These are phyloP conservation scores for Carduelis carduelis DNA, from an alignment of 2,797 vertebrate genomes.

Conservation along the genomic window DNA sequence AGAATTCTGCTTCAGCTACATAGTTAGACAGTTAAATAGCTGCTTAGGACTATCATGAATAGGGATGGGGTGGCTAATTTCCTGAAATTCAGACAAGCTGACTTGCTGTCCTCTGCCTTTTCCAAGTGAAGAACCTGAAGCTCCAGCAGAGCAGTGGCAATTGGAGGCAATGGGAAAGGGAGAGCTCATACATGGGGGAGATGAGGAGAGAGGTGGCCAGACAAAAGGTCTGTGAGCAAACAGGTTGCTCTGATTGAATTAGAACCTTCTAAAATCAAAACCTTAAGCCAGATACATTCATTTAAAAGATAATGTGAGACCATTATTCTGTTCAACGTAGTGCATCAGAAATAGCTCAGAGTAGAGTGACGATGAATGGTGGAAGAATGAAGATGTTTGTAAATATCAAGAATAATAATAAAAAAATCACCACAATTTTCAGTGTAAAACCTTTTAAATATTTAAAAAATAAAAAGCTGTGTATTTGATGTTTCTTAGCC, in stretches of 20 bases:
- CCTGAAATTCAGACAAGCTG: background rate
- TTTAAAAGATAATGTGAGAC: background rate
- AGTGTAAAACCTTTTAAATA: background rate
- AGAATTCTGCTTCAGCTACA: background rate
- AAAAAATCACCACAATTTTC: background rate
- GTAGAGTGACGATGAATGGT: background rate
- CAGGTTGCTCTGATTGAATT: background rate
- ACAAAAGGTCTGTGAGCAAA: background rate
- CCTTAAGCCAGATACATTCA: background rate
- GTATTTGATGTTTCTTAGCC: background rate
- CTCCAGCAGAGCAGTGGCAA: background rate
- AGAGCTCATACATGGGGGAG: background rate
- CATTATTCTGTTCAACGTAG: background rate
- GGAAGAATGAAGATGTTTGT: background rate
- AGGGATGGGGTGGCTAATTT: background rate
- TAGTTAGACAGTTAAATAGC: background rate
- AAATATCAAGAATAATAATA: background rate
- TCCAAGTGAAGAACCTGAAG: background rate
- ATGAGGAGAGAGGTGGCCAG: background rate
- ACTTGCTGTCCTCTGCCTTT: background rate
- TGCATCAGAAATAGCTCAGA: background rate
- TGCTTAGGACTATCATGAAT: fast-evolving
- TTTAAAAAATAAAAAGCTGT: background rate
- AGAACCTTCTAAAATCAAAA: background rate
- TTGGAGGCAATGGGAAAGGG: background rate